Conservation (phyloP, 2,888 invertebrate species). For the Leptodirus hochenwartii region DNA sequence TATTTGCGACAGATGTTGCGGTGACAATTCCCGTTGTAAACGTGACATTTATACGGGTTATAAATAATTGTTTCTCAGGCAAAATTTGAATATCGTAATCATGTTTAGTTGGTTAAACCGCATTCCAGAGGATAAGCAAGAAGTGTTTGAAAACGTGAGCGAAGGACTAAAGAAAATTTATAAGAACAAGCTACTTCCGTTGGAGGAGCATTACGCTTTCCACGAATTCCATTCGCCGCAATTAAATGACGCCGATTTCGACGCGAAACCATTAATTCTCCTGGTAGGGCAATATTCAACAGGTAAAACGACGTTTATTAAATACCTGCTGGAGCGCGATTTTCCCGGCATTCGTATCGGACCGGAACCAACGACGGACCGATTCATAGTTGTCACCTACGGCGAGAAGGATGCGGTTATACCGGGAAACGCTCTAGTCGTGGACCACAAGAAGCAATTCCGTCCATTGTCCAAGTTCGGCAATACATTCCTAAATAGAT, state of each 20-base stretch:
- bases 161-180: slow-evolving; percentile 91
- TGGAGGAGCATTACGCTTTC: slow-evolving; percentile 80
- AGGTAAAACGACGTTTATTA: slow-evolving; percentile 90
- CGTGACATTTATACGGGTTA: slow-evolving; percentile 12
- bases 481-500: slow-evolving; percentile 92
- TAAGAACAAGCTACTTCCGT: slow-evolving; percentile 72
- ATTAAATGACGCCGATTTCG: slow-evolving; percentile 91
- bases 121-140: slow-evolving; percentile 33
- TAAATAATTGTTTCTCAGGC: too few relatives aligned
- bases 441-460: slow-evolving; percentile 94
- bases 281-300: slow-evolving; percentile 96
- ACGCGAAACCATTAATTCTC: slow-evolving; percentile 94
- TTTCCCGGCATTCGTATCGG: slow-evolving; percentile 98
- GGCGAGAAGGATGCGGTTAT: slow-evolving; percentile 85
- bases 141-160: slow-evolving; percentile 74
- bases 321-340: slow-evolving; percentile 80
- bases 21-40: too few relatives aligned
- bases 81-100: too few relatives aligned
- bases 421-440: slow-evolving; percentile 95
- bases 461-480: slow-evolving; percentile 90
- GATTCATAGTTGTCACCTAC: slow-evolving; percentile 94
- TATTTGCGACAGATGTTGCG: too few relatives aligned
- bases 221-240: slow-evolving; percentile 92
- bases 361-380: slow-evolving; percentile 98
- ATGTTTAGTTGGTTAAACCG: slow-evolving; percentile 75